A percentile compares a stretch with the other conserved stretches of the same genome.
Evolutionary conservation across 2,888 invertebrate genomes (phyloP).

Genomic region (Dascillus cervinus): DNA sequence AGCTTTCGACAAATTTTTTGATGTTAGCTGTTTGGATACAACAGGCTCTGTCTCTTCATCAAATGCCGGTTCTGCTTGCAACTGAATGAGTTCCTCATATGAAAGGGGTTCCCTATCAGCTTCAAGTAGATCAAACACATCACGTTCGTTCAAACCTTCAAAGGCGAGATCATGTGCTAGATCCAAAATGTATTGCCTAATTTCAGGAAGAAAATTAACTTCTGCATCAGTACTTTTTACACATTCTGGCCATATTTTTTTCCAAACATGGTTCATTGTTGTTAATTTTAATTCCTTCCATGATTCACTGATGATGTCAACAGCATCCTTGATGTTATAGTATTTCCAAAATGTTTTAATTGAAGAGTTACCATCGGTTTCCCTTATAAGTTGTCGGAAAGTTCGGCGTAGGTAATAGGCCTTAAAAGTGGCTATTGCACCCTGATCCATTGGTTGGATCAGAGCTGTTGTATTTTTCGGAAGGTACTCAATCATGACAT

Average conservation of each 20-base stretch:
- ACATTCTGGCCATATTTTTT: slow-evolving; percentile 23
- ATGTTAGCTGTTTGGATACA: slow-evolving; percentile 16
- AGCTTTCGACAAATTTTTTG: slow-evolving; percentile 17
- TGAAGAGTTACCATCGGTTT: slow-evolving; percentile 14
- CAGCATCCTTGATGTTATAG: slow-evolving; percentile 20
- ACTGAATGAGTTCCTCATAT: slow-evolving; percentile 21
- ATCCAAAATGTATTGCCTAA: slow-evolving; percentile 14
- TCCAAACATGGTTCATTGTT: slow-evolving; percentile 21
- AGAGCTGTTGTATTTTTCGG: slow-evolving; percentile 19
- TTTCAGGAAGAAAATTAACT: slow-evolving; percentile 19
- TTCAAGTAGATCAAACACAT: slow-evolving; percentile 22
- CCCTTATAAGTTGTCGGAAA: slow-evolving; percentile 14
- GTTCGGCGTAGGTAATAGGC: slow-evolving; percentile 16
- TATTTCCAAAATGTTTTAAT: slow-evolving; percentile 20
- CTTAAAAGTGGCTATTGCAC: slow-evolving; percentile 16
- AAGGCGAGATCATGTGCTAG: slow-evolving; percentile 22
- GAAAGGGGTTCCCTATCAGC: slow-evolving; percentile 22
- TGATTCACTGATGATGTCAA: slow-evolving; percentile 21
- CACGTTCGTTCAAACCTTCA: slow-evolving; percentile 18
- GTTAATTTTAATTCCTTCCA: slow-evolving; percentile 23
- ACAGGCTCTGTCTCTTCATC: slow-evolving; percentile 17
- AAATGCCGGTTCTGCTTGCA: slow-evolving; percentile 16
- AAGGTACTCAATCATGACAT: slow-evolving; percentile 14
- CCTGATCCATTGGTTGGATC: slow-evolving; percentile 21
- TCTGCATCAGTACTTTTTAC: slow-evolving; percentile 17